These are phyloP conservation scores for Lamprotornis superbus DNA, from an alignment of 2,113 vertebrate species.

Conservation along the genomic window DNA sequence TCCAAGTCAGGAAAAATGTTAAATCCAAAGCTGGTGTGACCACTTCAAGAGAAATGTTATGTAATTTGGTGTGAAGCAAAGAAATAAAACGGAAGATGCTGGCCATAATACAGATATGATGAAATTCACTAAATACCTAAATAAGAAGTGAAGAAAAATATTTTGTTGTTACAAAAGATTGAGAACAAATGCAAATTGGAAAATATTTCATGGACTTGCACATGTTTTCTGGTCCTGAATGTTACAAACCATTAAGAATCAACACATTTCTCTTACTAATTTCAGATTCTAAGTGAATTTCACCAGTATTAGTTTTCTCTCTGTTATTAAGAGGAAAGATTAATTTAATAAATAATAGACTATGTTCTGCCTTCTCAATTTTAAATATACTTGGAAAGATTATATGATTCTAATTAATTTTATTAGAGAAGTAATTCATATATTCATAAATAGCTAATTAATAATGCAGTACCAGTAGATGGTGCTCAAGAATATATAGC, in stretches of 20 bases:
- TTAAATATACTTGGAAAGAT: background rate
- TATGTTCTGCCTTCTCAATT: background rate
- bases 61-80: background rate
- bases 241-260: background rate
- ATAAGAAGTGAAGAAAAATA: background rate
- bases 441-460: constrained; percentile 32
- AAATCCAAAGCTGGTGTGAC: background rate
- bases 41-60: background rate
- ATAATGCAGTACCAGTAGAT: constrained; percentile 53
- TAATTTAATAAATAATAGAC: background rate
- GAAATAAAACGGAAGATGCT: background rate
- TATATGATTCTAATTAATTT: background rate
- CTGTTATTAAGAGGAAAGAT: background rate
- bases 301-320: background rate
- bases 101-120: background rate
- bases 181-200: background rate
- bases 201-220: background rate
- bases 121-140: background rate
- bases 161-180: background rate
- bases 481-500: constrained; percentile 48
- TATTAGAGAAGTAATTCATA: background rate
- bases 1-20: background rate
- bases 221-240: background rate
- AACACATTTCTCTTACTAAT: background rate
- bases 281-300: background rate